Evolutionary conservation across 2,888 invertebrate species (phyloP), one percentile per base, ranked within the genome.

Genomic region (Capitulum mitella): DNA sequence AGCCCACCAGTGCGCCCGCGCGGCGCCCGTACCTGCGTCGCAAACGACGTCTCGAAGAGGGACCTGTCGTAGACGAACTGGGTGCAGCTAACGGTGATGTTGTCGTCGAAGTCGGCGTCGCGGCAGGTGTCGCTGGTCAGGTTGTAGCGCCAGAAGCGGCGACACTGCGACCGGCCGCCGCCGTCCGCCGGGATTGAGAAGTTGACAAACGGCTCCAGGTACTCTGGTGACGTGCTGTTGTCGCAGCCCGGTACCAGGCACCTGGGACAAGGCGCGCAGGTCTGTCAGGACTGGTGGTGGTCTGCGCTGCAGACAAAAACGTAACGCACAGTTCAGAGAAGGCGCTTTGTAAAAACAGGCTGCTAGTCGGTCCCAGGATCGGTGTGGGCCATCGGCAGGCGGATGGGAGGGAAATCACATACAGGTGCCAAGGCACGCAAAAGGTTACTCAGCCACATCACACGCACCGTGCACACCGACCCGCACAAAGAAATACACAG

Each of bases 241-340:
- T 81, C 81, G 48, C 81, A 81, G 16, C 51, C 37, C 1, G 80
- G 78, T 14, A 81, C 78, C 40, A 79, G 26, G 58, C 81, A 81
- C 54, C 81, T 81, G 79, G 14, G 32, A 5, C 22, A 58, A 48
- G 40, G 34, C 22, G n/a, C 1, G 37, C 19, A 22, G 22, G 51
- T 19, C 26, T 54, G 22, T 6, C 8, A 54, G 54, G 54, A 14
- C 6, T 22, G 8, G 6, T 26, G 14, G 12, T 51, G 51, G 51
- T 19, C 14, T n/a, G n/a, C n/a, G n/a, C n/a, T n/a, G n/a, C n/a
- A n/a, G n/a, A n/a, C n/a, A n/a, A n/a, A n/a, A n/a, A n/a, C n/a
- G n/a, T n/a, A n/a, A n/a, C n/a, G n/a, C n/a, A n/a, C n/a, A n/a
- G n/a, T n/a, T n/a, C n/a, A n/a, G n/a, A n/a, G n/a, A n/a, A n/a